phyloP scores from a whole-genome alignment of 1,140 invertebrate genomes.

The Micrasema longulum region DNA sequence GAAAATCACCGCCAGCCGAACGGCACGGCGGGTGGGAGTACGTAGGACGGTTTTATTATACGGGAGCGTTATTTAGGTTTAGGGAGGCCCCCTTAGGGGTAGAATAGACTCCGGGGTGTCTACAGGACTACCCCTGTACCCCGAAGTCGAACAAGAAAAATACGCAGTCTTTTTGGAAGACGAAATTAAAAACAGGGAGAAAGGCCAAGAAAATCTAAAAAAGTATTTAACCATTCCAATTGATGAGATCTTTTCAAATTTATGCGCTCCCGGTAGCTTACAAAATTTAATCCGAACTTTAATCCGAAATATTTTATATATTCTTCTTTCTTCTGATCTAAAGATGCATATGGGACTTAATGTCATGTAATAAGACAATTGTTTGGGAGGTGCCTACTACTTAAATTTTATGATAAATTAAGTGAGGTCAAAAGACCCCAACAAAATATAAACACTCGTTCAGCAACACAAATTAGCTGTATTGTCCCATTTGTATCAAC shows the following conservation, averaged over 20 bases:
- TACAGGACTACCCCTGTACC: constrained; percentile 49
- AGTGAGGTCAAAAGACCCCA: too few relatives aligned
- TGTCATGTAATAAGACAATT: neutral
- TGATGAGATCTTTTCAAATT: neutral
- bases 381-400: too few relatives aligned
- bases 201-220: neutral
- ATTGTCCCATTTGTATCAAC: too few relatives aligned
- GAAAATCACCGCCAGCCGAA: constrained; percentile 13
- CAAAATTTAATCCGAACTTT: neutral
- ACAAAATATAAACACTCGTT: too few relatives aligned
- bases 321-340: neutral
- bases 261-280: neutral
- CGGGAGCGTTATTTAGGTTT: constrained; percentile 13
- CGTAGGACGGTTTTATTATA: constrained; percentile 17
- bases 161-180: constrained; percentile 18
- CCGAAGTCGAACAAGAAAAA: constrained; percentile 35
- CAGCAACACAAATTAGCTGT: too few relatives aligned
- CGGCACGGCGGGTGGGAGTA: neutral
- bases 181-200: constrained; percentile 17
- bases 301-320: neutral
- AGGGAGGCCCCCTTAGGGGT: neutral
- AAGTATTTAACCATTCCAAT: neutral
- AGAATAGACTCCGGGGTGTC: constrained; percentile 16
- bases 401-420: too few relatives aligned
- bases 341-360: neutral